These are phyloP conservation scores for Eidolon dupreanum DNA, from an alignment of 2,797 vertebrate species.

Conservation along the genomic window DNA sequence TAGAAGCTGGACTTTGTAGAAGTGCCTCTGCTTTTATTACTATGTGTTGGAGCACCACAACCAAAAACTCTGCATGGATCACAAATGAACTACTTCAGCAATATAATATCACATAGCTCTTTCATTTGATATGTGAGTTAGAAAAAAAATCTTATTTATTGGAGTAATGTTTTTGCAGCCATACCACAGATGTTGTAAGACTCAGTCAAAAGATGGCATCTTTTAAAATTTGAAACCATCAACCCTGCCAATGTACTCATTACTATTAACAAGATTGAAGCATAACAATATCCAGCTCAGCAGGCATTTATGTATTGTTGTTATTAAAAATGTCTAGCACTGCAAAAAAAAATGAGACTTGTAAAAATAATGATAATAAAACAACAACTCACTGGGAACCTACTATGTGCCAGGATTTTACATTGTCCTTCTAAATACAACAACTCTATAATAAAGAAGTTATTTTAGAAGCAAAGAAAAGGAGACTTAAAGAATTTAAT, in stretches of 20 bases:
- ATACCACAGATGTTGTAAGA: slow-evolving; percentile 19
- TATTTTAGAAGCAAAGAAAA: not conserved
- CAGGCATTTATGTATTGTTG: slow-evolving; percentile 62
- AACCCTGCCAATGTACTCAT: slow-evolving; percentile 60
- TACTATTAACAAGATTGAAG: slow-evolving; percentile 72
- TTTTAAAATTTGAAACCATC: slow-evolving; percentile 69
- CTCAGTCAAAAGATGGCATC: slow-evolving; percentile 26
- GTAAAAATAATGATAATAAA: slow-evolving; percentile 28
- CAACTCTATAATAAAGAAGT: not conserved
- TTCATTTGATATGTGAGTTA: slow-evolving; percentile 40
- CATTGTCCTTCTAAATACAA: not conserved
- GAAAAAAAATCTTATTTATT: slow-evolving; percentile 10
- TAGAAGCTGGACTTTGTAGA: not conserved
- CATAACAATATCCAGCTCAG: slow-evolving; percentile 54
- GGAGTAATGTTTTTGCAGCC: not conserved
- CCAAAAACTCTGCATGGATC: not conserved
- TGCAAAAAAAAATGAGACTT: slow-evolving; percentile 50
- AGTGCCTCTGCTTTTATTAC: not conserved
- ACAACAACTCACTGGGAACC: not conserved
- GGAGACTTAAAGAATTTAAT: not conserved
- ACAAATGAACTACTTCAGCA: not conserved
- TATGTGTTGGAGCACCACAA: not conserved
- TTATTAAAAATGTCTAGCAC: slow-evolving; percentile 64
- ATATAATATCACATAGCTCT: not conserved
- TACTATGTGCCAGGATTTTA: slow-evolving; percentile 18